phyloP scores from a whole-genome alignment of 2,113 vertebrate genomes.

The Pteropus alecto region DNA sequence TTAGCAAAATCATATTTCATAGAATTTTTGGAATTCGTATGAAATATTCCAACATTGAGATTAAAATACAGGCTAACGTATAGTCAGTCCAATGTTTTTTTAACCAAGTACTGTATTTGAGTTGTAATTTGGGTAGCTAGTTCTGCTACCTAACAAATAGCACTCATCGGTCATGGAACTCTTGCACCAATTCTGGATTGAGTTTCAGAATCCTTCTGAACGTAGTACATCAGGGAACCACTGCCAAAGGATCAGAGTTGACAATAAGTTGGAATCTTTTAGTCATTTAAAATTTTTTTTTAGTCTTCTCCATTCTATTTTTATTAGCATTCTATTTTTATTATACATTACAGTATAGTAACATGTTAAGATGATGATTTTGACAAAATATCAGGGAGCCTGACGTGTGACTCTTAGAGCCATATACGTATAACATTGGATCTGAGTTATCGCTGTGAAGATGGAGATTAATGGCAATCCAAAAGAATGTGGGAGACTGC shows the following conservation, averaged over 20 bases:
- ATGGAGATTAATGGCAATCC: not conserved
- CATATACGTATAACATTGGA: accelerated
- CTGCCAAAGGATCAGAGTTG: not conserved
- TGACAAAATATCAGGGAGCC: not conserved
- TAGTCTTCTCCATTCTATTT: conserved; percentile 14
- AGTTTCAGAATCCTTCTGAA: not conserved
- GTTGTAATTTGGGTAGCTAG: not conserved
- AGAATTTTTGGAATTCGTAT: not conserved
- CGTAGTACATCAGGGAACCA: accelerated
- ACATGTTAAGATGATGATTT: not conserved
- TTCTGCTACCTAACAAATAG: not conserved
- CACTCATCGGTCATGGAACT: not conserved
- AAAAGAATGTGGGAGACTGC: not conserved
- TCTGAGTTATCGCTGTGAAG: not conserved
- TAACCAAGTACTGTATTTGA: not conserved
- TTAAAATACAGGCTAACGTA: not conserved
- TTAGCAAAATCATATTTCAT: not conserved
- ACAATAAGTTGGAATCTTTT: not conserved
- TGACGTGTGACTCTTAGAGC: not conserved
- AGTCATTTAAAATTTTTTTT: not conserved
- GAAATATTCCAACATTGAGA: not conserved
- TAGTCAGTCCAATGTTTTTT: not conserved
- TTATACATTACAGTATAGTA: not conserved
- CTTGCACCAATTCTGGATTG: not conserved
- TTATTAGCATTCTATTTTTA: conserved; percentile 9